A percentile compares a stretch with the other conserved stretches of the same genome.
Conservation (phyloP, 1,140 invertebrate species). For the Anastrepha ludens region DNA sequence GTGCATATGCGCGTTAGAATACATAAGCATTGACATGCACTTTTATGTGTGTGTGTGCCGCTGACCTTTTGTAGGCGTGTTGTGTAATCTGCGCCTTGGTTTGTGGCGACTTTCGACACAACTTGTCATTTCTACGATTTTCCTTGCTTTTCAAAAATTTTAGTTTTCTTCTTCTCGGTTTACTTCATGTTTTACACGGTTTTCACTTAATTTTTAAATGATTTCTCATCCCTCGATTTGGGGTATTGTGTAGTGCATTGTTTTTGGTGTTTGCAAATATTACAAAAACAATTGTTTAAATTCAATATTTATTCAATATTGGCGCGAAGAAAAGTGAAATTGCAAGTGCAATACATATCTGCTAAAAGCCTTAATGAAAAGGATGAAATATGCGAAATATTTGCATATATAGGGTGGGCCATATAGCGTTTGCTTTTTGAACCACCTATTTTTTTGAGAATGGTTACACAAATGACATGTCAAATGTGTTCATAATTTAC, state of each 20-base stretch:
- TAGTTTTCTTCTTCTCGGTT: not conserved
- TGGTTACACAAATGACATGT: too few species aligned
- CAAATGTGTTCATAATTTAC: too few species aligned
- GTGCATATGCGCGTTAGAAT: not conserved
- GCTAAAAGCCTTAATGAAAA: too few species aligned
- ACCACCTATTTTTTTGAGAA: too few species aligned
- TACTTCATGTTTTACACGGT: not conserved
- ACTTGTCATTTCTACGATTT: conserved; percentile 16
- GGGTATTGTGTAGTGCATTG: not conserved
- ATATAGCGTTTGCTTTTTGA: too few species aligned
- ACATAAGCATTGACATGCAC: not conserved
- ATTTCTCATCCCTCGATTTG: not conserved
- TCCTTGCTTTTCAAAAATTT: conserved; percentile 15
- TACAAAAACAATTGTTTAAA: too few species aligned
- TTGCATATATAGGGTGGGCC: too few species aligned
- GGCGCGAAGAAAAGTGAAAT: too few species aligned
- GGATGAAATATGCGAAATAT: too few species aligned
- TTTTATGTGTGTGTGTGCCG: not conserved
- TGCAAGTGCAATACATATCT: too few species aligned
- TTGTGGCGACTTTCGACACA: conserved; percentile 30
- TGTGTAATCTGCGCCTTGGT: conserved; percentile 6
- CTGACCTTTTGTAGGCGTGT: not conserved
- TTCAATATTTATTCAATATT: too few species aligned
- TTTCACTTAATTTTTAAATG: not conserved
- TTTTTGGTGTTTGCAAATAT: too few species aligned